Base-by-base conservation (phyloP, 2,888 invertebrate species). In the Amblyjoppa proteus region DNA sequence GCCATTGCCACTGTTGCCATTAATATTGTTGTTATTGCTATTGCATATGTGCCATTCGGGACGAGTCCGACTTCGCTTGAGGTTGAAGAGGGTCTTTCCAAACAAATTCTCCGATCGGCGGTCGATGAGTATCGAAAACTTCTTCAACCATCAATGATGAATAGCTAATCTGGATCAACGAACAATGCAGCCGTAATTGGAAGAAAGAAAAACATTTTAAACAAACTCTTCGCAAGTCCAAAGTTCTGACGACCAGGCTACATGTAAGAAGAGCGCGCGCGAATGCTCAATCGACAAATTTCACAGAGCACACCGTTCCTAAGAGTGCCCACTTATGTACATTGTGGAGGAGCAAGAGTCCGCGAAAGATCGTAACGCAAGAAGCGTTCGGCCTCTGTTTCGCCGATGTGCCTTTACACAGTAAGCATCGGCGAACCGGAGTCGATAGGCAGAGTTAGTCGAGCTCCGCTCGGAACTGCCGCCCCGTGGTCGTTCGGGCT, bases 261-360 rank as follows among this genome's bases (percentile, higher is more conserved):
- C 49, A 69, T 25, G 25, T 25, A 13, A 34, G 41, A 51, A 71
- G 64, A 25, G 34, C 51, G 41, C 38, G 28, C 38, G 38, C n/a
- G 11, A 31, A 66, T 45, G 49, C 41, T 73, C 64, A 73, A 73
- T 74, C 73, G 34, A 66, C 64, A 28, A 74, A 66, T 56, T 16
- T 74, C 56, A 28, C 45, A 41, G 68, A 56, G 38, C 34, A n/a
- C 34, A 38, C 9, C n/a, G 64, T 73, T 16, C 31, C 41, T n/a
- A 69, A 58, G 75, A 69, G 75, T 51, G 75, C 53, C 70, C 83
- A 80, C 80, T 75, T 75, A 84, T 53, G 34, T 49, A 38, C n/a
- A 13, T 41, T 9, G 68, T 7, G 11, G 20, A 68, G n/a, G 13
- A 31, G 38, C 25, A 6, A 34, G 20, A 74, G n/a, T n/a, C 41